phyloP scores from a whole-genome alignment of 2,888 invertebrate genomes.

The Mesorhabditis belari region DNA sequence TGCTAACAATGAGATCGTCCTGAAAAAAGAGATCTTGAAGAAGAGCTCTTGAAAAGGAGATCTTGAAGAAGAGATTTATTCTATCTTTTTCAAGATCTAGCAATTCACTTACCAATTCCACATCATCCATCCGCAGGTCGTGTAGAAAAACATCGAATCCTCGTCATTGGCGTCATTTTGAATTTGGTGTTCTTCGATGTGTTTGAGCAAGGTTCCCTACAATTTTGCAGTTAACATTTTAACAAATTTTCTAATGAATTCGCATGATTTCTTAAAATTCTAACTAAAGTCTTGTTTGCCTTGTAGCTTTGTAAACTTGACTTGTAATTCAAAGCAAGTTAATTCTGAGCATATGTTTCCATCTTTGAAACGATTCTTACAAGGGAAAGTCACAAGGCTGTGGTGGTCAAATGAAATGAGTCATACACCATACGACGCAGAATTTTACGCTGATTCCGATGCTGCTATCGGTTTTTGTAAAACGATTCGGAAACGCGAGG shows the following conservation, averaged over 20 bases:
- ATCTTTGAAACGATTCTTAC: too few species aligned
- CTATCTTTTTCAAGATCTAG: not conserved
- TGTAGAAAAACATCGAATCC: conserved; percentile 61
- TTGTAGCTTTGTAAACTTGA: not conserved
- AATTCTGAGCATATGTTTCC: too few species aligned
- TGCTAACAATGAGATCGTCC: conserved; percentile 55
- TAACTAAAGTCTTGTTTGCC: not conserved
- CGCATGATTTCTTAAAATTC: not conserved
- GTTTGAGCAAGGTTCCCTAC: conserved; percentile 61
- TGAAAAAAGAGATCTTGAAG: too few species aligned
- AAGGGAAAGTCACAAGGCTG: too few species aligned
- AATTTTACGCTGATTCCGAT: too few species aligned
- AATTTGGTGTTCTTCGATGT: conserved; percentile 60
- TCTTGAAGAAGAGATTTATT: too few species aligned
- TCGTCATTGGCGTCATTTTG: conserved; percentile 57
- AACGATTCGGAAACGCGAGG: too few species aligned
- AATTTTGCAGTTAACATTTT: conserved; percentile 7
- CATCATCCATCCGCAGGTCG: conserved; percentile 64
- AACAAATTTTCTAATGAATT: too few species aligned
- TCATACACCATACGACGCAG: too few species aligned
- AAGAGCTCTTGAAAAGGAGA: too few species aligned
- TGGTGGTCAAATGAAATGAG: too few species aligned
- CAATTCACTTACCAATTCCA: conserved; percentile 62
- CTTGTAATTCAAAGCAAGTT: not conserved
- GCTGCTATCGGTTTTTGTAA: too few species aligned